phyloP scores from a whole-genome alignment of 2,888 invertebrate species.

The Spisula solida region DNA sequence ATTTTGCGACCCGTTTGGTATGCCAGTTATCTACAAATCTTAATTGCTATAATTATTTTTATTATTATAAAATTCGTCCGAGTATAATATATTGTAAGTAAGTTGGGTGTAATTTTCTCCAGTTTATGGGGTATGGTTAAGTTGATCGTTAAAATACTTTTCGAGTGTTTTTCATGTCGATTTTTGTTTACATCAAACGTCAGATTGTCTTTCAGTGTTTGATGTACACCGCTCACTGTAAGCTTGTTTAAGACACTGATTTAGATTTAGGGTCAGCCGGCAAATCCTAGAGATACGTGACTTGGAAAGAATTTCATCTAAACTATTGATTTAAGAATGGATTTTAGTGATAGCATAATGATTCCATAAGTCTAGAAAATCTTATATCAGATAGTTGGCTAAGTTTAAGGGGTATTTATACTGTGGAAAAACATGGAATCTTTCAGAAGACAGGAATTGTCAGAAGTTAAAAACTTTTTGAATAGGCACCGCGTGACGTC shows the following conservation, averaged over 20 bases:
- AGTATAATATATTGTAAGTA: not conserved
- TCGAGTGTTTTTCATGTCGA: conserved; percentile 9
- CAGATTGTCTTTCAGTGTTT: not conserved
- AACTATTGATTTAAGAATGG: conserved; percentile 39
- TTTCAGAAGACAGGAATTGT: conserved; percentile 10
- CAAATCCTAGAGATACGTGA: conserved; percentile 35
- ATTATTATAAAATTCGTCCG: conserved; percentile 7
- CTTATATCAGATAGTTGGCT: not conserved
- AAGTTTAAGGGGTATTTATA: conserved; percentile 3
- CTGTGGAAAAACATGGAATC: not conserved
- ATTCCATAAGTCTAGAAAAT: not conserved
- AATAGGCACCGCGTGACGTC: conserved; percentile 44
- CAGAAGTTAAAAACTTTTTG: conserved; percentile 34
- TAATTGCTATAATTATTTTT: conserved; percentile 33
- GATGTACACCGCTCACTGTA: not conserved
- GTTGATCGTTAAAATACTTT: not conserved
- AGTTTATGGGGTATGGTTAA: conserved; percentile 10
- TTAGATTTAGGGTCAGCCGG: not conserved
- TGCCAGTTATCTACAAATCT: not conserved
- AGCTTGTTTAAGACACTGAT: conserved; percentile 16
- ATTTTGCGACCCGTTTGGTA: not conserved
- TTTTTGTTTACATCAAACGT: not conserved
- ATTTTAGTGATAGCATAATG: conserved; percentile 32
- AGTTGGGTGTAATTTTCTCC: not conserved
- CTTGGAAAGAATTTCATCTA: conserved; percentile 29